Evolutionary conservation across 2,797 vertebrate species (phyloP).

Genomic region (Artibeus lituratus): DNA sequence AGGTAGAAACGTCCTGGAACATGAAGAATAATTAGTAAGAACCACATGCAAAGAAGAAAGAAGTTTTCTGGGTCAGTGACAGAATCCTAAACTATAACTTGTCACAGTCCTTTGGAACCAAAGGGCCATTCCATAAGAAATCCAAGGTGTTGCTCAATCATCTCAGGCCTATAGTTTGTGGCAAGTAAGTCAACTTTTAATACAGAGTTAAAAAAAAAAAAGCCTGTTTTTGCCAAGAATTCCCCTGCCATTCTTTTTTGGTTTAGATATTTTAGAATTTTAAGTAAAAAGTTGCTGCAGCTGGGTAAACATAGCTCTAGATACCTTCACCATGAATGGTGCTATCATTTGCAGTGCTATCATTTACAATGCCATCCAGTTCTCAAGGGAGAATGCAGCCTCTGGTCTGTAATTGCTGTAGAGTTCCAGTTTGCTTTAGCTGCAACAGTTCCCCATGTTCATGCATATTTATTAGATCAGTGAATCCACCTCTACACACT

Average conservation of each 20-base stretch:
- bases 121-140: not conserved
- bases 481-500: not conserved
- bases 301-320: not conserved
- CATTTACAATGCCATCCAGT: not conserved
- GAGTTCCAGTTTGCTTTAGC: not conserved
- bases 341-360: not conserved
- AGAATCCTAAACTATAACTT: not conserved
- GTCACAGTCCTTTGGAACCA: not conserved
- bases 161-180: not conserved
- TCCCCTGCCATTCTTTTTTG: not conserved
- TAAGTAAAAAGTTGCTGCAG: not conserved
- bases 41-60: not conserved
- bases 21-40: not conserved
- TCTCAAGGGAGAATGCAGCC: not conserved
- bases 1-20: not conserved
- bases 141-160: not conserved
- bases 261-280: not conserved
- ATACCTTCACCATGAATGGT: conserved; percentile 10
- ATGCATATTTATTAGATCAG: not conserved
- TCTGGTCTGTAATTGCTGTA: not conserved
- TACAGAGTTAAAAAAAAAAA: conserved; percentile 13
- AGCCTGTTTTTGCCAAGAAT: not conserved
- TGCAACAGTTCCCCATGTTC: not conserved
- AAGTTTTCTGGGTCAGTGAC: not conserved
- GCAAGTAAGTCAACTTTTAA: not conserved